These are phyloP conservation scores for Cathartes aura DNA, from an alignment of 2,113 vertebrate genomes.

Conservation along the genomic window DNA sequence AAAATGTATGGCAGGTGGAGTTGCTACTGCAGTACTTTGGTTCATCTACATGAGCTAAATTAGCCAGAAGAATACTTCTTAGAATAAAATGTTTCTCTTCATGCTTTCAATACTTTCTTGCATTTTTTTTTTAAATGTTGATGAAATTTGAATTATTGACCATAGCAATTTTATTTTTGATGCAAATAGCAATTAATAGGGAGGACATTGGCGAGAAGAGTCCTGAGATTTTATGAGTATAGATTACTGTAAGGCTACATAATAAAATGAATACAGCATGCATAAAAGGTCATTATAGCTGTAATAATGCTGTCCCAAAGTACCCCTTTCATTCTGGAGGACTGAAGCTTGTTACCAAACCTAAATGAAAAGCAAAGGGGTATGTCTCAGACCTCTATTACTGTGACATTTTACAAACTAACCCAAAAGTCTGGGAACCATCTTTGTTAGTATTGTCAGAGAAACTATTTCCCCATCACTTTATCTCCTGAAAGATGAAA, in stretches of 20 bases:
- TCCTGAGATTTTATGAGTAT: slow-evolving; percentile 10
- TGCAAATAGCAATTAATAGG: slow-evolving; percentile 49
- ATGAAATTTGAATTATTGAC: slow-evolving; percentile 21
- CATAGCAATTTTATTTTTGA: background rate
- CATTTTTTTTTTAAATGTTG: background rate
- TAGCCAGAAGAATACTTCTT: background rate
- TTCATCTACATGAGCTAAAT: background rate
- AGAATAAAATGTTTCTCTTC: background rate
- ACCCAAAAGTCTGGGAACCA: background rate
- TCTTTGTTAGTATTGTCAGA: background rate
- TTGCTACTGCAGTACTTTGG: background rate
- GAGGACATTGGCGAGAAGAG: slow-evolving; percentile 2
- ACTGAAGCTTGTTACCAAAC: background rate
- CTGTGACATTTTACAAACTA: background rate
- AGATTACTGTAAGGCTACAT: slow-evolving; percentile 29
- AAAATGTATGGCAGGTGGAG: background rate
- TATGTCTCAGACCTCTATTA: background rate
- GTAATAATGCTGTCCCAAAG: background rate
- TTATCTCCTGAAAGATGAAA: background rate
- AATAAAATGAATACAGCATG: slow-evolving; percentile 5
- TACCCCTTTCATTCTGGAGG: background rate
- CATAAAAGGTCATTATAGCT: slow-evolving; percentile 14
- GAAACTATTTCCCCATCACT: background rate
- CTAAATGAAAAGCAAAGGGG: background rate
- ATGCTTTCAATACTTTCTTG: background rate